Percentiles rank a stretch among this genome's conserved stretches.
Evolutionary conservation across 2,797 vertebrate genomes (phyloP).

Genomic region (Malacoraja senta): DNA sequence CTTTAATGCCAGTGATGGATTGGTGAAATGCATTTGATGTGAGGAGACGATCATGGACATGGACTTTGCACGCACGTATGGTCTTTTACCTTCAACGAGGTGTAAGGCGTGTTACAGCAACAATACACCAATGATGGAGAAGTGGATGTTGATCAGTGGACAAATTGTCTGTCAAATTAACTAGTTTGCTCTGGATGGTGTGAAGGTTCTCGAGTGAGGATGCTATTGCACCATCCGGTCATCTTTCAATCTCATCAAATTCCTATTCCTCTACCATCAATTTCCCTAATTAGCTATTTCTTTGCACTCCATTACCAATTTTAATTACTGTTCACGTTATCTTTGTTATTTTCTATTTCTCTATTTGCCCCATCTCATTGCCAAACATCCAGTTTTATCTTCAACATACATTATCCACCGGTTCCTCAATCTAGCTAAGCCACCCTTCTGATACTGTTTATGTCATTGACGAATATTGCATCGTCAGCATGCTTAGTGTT

Average conservation of each 20-base stretch:
- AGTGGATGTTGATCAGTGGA: not conserved
- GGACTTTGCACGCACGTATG: not conserved
- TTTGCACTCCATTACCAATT: not conserved
- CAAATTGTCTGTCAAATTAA: not conserved
- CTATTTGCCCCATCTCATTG: not conserved
- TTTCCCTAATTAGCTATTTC: not conserved
- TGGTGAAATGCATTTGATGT: not conserved
- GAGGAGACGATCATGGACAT: not conserved
- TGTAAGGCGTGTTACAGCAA: not conserved
- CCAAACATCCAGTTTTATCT: not conserved
- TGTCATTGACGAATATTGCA: not conserved
- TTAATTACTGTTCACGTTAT: not conserved
- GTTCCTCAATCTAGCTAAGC: not conserved
- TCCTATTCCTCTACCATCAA: not conserved
- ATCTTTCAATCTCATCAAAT: not conserved
- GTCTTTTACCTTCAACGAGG: not conserved
- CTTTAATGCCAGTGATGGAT: not conserved
- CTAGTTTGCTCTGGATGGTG: not conserved
- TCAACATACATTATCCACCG: not conserved
- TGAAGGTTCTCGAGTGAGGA: not conserved
- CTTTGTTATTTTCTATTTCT: not conserved
- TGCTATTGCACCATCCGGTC: not conserved
- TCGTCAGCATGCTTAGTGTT: not conserved
- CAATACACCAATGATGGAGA: not conserved
- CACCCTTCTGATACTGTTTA: not conserved